Base-by-base conservation (phyloP, 2,113 vertebrate species). In the Manacus vitellinus region DNA sequence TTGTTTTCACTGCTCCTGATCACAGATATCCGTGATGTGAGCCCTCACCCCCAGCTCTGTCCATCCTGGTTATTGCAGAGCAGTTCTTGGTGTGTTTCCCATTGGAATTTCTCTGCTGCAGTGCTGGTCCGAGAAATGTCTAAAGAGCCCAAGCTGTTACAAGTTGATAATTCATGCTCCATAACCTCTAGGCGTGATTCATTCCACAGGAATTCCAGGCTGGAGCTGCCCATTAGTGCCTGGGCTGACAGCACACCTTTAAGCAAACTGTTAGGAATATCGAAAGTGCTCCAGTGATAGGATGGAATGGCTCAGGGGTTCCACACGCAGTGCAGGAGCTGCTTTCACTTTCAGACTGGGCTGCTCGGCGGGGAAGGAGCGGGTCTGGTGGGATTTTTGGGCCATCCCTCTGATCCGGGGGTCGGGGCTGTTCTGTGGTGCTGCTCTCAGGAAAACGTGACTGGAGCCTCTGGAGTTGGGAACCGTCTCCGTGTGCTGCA, bases 341-440 rank as follows among this genome's bases (percentile, higher is more conserved):
- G 12, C 71, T 96, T 83, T 97, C 58, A 4, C 52, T 93, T 73
- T 92, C 56, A 55, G 74, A 25, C 66, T 20, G 9, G 21, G 51
- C 72, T 67, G 54, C 76, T 37, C 0, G 5, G 71, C 52, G 3
- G 1, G 5, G 6, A 33, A 65, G 88, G 41, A 76, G 75, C 35
- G 14, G 3, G 27, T 33, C 55, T 1, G 0, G 0, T 41, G 74
- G 4, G 14, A 49, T 76, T 63, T 73, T 74, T 12, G 11, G 9
- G 16, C 52, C 15, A 3, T 54, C 25, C 0, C 33, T 16, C 31
- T 10, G 27, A 3, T 6, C 17, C 4, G 12, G 7, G 55, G 21
- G 21, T 80, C 1, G 0, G 23, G 24, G 56, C 47, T 43, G 7
- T 43, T 22, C 35, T 16, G 2, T 10, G 35, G 39, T 0, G 0